Conservation (phyloP, 2,888 invertebrate genomes). For the Cinara cedri region DNA sequence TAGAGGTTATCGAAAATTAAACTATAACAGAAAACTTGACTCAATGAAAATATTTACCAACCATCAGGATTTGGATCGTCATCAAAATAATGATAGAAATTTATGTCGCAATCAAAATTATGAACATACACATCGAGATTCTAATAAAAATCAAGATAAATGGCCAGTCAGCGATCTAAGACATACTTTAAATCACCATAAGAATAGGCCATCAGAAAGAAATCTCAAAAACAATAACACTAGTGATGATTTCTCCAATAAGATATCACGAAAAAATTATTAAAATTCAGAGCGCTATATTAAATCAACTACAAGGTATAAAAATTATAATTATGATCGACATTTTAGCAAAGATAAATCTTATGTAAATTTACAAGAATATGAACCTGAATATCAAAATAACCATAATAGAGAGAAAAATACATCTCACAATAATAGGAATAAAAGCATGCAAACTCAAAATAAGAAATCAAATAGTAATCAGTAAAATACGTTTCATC, state of each 20-base stretch:
- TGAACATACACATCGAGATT: neutral
- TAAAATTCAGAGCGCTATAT: neutral
- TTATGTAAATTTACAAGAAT: slow-evolving; percentile 2
- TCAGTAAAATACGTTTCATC: neutral
- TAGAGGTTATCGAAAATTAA: neutral
- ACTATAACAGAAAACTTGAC: neutral
- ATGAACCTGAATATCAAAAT: slow-evolving; percentile 13
- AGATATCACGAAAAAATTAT: slow-evolving; percentile 5
- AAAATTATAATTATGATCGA: slow-evolving; percentile 23
- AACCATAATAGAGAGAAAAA: slow-evolving; percentile 22
- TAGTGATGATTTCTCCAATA: neutral
- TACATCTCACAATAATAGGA: slow-evolving; percentile 1
- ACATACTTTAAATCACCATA: slow-evolving; percentile 23
- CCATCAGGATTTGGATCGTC: slow-evolving; percentile 3
- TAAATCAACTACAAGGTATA: neutral
- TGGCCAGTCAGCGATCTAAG: slow-evolving; percentile 30
- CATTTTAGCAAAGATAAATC: slow-evolving; percentile 2
- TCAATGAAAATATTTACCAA: slow-evolving; percentile 3
- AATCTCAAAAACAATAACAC: neutral
- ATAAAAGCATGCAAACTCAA: neutral
- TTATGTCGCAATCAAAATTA: slow-evolving; percentile 30
- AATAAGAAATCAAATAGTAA: slow-evolving; percentile 9
- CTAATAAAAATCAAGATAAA: neutral
- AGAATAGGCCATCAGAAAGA: slow-evolving; percentile 2
- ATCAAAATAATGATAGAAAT: too few relatives aligned